Conservation (phyloP, 2,113 vertebrate genomes). For the Anhinga anhinga region DNA sequence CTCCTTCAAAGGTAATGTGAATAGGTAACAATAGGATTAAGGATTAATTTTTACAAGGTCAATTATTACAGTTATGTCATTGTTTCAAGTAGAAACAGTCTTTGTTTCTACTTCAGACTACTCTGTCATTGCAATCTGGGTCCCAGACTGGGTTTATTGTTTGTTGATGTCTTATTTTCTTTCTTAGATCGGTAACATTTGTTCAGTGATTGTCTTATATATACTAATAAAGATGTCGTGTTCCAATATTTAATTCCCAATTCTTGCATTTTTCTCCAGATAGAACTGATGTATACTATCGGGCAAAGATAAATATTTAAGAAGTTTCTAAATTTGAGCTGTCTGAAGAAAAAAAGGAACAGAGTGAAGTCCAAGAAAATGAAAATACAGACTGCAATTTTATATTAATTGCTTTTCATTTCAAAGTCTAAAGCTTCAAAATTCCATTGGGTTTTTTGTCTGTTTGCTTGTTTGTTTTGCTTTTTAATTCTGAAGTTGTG, state of each 20-base stretch:
- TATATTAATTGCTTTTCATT: background rate
- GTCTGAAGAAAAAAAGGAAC: background rate
- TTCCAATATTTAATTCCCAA: background rate
- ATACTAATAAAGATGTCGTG: background rate
- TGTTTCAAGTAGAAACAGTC: background rate
- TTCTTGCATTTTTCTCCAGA: background rate
- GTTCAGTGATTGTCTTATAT: background rate
- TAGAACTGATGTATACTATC: background rate
- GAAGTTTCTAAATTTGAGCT: background rate
- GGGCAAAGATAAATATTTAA: background rate
- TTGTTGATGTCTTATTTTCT: background rate
- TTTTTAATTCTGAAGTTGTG: background rate
- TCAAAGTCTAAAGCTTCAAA: background rate
- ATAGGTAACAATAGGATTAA: background rate
- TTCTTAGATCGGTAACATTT: background rate
- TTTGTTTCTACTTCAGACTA: background rate
- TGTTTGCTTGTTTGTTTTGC: fast-evolving
- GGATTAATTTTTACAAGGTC: background rate
- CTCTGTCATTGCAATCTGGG: background rate
- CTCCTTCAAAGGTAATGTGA: background rate
- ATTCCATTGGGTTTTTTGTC: background rate
- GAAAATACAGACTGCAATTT: background rate
- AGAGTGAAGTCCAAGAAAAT: background rate
- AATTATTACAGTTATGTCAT: background rate
- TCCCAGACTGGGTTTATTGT: background rate